These are phyloP conservation scores for Cariama cristata DNA, from an alignment of 2,113 vertebrate genomes.

Conservation along the genomic window DNA sequence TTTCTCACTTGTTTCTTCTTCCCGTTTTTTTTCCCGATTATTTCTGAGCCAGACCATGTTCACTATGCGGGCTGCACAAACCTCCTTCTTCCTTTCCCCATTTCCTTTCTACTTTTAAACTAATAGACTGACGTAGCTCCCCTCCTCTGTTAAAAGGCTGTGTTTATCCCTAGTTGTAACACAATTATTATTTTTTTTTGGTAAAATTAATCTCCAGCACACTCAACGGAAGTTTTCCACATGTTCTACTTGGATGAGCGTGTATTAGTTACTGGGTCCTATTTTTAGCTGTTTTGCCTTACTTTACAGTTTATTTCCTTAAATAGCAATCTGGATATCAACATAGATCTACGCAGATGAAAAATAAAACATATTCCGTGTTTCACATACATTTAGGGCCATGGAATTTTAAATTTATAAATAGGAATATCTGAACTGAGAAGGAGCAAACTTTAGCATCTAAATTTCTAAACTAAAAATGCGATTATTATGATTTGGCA, in stretches of 20 bases:
- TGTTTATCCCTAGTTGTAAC: constrained; percentile 9
- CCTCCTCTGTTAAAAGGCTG: neutral
- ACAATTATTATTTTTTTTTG: neutral
- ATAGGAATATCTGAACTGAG: neutral
- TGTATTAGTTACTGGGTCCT: constrained; percentile 42
- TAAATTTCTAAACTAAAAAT: neutral
- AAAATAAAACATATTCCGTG: constrained; percentile 31
- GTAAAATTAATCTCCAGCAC: constrained; percentile 7
- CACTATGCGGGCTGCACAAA: neutral
- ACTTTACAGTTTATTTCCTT: constrained; percentile 71
- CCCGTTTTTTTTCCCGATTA: neutral
- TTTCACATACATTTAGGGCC: constrained; percentile 5
- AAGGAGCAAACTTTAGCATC: neutral
- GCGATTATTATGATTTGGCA: neutral
- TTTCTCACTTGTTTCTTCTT: neutral
- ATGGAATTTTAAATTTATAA: constrained; percentile 18
- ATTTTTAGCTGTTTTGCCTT: constrained; percentile 74
- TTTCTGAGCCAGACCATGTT: constrained; percentile 4
- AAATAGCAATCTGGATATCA: constrained; percentile 67
- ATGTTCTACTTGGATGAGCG: constrained; percentile 56
- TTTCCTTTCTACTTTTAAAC: constrained; percentile 34
- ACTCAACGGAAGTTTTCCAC: constrained; percentile 49
- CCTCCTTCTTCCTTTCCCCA: neutral
- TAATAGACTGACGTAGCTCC: neutral
- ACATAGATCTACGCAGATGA: constrained; percentile 19